Conservation (phyloP, 2,113 vertebrate species). For the Pardalotus punctatus region DNA sequence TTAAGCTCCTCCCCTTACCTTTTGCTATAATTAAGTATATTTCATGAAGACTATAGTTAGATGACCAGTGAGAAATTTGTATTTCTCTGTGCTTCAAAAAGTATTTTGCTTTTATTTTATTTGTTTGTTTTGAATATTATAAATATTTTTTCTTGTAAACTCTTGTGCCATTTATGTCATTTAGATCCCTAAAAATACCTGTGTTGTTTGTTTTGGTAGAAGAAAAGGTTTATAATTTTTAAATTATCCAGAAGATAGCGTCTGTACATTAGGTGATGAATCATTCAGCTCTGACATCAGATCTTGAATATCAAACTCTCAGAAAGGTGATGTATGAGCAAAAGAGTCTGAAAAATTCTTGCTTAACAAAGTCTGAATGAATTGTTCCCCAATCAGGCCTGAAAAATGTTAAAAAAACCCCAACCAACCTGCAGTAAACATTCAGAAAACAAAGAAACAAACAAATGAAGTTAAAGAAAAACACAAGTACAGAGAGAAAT, state of each 20-base stretch:
- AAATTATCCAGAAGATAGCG: neutral
- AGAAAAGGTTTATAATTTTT: neutral
- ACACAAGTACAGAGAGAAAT: neutral
- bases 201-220: neutral
- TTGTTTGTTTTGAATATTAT: neutral
- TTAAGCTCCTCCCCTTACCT: neutral
- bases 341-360: neutral
- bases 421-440: neutral
- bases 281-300: neutral
- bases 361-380: neutral
- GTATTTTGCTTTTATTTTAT: neutral
- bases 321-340: neutral
- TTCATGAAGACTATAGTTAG: neutral
- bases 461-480: neutral
- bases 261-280: neutral
- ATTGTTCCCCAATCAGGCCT: neutral
- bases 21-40: neutral
- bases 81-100: neutral
- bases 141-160: neutral
- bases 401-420: neutral
- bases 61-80: neutral
- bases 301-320: neutral
- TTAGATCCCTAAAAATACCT: neutral
- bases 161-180: neutral
- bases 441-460: neutral